These are phyloP conservation scores for Lagria hirta DNA, from an alignment of 2,888 invertebrate species.

Conservation along the genomic window DNA sequence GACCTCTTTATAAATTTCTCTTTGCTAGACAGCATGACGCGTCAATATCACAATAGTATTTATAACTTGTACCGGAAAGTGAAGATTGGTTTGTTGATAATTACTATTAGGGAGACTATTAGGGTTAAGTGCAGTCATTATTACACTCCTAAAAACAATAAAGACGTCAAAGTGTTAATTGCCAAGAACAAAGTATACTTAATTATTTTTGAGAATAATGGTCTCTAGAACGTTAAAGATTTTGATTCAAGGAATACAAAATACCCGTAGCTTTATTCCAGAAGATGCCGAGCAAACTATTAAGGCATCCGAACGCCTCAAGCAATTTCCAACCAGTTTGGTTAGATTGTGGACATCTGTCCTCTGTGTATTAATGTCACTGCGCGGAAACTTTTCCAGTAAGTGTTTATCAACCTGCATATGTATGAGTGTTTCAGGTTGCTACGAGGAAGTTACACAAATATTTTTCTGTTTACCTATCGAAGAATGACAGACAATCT, in stretches of 20 bases:
- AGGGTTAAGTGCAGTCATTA: too few species aligned
- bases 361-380: slow-evolving; percentile 63
- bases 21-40: slow-evolving; percentile 43
- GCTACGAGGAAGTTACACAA: slow-evolving; percentile 38
- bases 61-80: slow-evolving; percentile 12
- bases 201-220: too few species aligned
- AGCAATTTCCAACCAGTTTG: slow-evolving; percentile 61
- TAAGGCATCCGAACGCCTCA: slow-evolving; percentile 44
- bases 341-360: slow-evolving; percentile 63
- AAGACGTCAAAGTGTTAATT: too few species aligned
- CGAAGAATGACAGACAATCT: background rate
- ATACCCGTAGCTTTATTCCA: slow-evolving; percentile 19
- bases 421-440: slow-evolving; percentile 42
- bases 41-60: slow-evolving; percentile 12
- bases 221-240: slow-evolving; percentile 2
- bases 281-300: slow-evolving; percentile 28
- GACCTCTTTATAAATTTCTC: slow-evolving; percentile 41
- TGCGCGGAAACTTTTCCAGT: slow-evolving; percentile 49
- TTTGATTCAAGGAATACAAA: slow-evolving; percentile 3
- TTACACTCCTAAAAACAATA: too few species aligned
- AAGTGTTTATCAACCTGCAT: slow-evolving; percentile 47
- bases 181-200: too few species aligned
- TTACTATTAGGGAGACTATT: too few species aligned
- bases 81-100: too few species aligned
- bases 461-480: slow-evolving; percentile 19